Conservation (phyloP, 2,797 vertebrate genomes). For the Picus viridis region DNA sequence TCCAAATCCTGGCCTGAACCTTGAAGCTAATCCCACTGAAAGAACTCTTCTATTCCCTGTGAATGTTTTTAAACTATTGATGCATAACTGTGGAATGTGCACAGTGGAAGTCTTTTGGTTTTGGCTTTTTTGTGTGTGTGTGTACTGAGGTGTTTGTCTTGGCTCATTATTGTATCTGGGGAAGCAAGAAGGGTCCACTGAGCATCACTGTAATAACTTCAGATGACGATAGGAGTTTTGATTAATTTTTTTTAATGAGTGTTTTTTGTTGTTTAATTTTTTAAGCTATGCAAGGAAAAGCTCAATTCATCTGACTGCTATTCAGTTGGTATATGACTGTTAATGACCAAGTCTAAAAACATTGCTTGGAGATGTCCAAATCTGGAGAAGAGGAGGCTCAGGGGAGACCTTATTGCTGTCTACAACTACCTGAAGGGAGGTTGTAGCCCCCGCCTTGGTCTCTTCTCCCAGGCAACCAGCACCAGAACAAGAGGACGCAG, state of each 20-base stretch:
- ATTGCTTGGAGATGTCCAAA: background rate
- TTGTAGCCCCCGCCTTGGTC: too few species aligned
- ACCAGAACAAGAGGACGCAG: too few species aligned
- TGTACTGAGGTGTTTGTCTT: background rate
- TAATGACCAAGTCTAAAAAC: background rate
- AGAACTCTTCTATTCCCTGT: background rate
- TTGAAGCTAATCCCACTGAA: background rate
- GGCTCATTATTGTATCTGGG: background rate
- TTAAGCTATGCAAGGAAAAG: background rate
- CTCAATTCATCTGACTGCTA: background rate
- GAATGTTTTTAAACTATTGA: background rate
- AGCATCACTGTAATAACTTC: background rate
- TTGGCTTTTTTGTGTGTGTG: background rate
- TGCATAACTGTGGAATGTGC: background rate
- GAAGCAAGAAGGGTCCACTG: background rate
- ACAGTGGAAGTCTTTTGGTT: background rate
- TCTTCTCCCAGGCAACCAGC: too few species aligned
- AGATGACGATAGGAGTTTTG: accelerated
- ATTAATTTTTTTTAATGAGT: background rate
- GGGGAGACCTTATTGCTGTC: too few species aligned
- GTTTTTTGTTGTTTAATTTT: background rate
- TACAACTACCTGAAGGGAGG: too few species aligned
- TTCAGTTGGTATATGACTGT: background rate
- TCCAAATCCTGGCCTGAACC: background rate
- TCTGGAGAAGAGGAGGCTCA: background rate